A percentile compares a stretch with the other conserved stretches of the same genome.
Conservation (phyloP, 2,113 vertebrate genomes). For the Sialia sialis region DNA sequence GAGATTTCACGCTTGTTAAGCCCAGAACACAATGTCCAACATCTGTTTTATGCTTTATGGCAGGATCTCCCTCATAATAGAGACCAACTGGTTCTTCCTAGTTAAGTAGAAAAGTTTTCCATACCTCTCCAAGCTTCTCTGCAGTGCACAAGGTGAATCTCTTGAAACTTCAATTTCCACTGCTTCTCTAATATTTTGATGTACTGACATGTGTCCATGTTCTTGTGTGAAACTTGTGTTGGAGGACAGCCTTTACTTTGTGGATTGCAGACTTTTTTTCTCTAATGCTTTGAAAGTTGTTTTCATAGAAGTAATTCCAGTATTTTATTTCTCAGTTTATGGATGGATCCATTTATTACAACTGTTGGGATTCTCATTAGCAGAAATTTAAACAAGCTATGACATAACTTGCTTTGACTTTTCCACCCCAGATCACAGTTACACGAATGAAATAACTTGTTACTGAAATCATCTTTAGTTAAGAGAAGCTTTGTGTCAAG, state of each 20-base stretch:
- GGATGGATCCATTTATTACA: neutral
- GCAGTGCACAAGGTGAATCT: neutral
- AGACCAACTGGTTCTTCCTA: neutral
- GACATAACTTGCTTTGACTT: slow-evolving; percentile 14
- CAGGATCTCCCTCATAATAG: neutral
- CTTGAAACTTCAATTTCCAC: neutral
- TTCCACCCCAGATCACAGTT: neutral
- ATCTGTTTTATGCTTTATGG: neutral
- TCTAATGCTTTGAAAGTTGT: neutral
- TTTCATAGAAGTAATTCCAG: neutral
- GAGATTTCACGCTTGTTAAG: neutral
- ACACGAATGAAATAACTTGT: slow-evolving; percentile 13
- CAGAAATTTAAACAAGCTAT: neutral
- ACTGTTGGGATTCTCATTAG: slow-evolving; percentile 26
- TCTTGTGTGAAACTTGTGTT: neutral
- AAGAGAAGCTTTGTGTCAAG: slow-evolving; percentile 35
- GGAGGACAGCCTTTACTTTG: neutral
- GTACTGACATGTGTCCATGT: neutral
- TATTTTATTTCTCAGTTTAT: slow-evolving; percentile 2
- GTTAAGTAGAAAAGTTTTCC: neutral
- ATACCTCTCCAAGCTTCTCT: neutral
- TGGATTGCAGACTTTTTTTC: neutral
- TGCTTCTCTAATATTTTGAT: neutral
- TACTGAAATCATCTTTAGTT: slow-evolving; percentile 17
- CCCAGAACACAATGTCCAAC: neutral